Base-by-base conservation (phyloP, 2,888 invertebrate genomes). In the Amphipoea lucens region DNA sequence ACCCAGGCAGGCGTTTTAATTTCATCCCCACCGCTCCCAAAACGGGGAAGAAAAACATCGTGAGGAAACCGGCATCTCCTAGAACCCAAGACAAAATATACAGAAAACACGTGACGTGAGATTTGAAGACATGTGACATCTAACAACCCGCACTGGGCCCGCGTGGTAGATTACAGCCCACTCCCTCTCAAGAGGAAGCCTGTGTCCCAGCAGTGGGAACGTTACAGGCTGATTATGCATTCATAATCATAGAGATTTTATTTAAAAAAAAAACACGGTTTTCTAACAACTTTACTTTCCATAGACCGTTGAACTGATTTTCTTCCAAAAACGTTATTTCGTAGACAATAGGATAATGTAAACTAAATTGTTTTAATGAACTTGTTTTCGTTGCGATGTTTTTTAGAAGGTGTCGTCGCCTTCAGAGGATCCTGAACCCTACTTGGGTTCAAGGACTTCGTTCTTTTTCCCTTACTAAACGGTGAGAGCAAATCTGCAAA, bases 311-410 rank as follows among this genome's bases (percentile, higher is more conserved):
- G 23, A 68, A 40, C 12, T 17, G 11, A 63, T 83, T 77, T 48
- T 51, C 48, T n/a, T 42, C 6, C 2, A 40, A 48, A 60, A 82
- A 68, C 20, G 4, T 70, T 78, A 54, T 63, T 82, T 76, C 62
- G 5, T 42, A 36, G n/a, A 65, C n/a, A 63, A 65, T n/a, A 68
- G 9, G 36, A 42, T 51, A 66, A 72, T 63, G 42, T 54, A 42
- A 70, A 84, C 66, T 63, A 40, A 75, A 62, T 69, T 77, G 79
- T 77, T 83, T 57, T 77, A 60, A 72, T 73, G 48, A 72, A 12
- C 42, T 71, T 48, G 12, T 12, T 12, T 48, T 48, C 48, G 1
- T 73, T 74, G n/a, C 6, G 45, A 63, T 45, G 12, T 63, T 72
- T 81, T 29, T 60, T 69, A 60, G 11, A 4, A 42, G 0, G 42